phyloP scores from a whole-genome alignment of 2,888 invertebrate species.

The Calameuta filiformis region DNA sequence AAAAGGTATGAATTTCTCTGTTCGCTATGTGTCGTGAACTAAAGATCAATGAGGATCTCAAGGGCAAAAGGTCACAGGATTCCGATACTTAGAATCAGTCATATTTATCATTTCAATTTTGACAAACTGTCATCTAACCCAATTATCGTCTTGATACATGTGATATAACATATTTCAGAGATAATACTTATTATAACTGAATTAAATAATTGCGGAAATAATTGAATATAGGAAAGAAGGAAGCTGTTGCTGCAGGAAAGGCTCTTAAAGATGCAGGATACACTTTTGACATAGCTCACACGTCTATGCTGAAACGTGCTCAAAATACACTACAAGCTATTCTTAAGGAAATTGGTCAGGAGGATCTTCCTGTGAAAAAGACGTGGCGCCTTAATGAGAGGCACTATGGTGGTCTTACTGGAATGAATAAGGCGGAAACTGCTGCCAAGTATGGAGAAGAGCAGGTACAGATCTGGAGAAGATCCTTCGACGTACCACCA shows the following conservation, averaged over 20 bases:
- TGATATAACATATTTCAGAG: neutral
- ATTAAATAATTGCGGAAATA: neutral
- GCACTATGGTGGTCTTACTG: conserved; percentile 89
- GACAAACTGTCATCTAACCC: neutral
- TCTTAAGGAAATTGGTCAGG: conserved; percentile 75
- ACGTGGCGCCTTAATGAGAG: conserved; percentile 90
- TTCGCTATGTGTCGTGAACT: neutral
- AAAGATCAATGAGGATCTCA: conserved; percentile 24
- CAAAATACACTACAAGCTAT: conserved; percentile 79
- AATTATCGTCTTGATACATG: neutral
- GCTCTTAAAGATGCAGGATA: conserved; percentile 77
- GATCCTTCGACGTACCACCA: conserved; percentile 85
- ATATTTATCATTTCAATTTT: neutral
- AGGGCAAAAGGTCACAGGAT: conserved; percentile 54
- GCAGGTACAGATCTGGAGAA: conserved; percentile 87
- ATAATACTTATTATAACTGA: neutral
- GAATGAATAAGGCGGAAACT: conserved; percentile 86
- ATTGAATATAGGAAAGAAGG: conserved; percentile 70
- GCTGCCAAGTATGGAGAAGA: conserved; percentile 87
- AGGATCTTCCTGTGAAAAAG: conserved; percentile 75
- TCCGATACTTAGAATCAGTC: neutral
- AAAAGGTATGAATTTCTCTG: conserved; percentile 66
- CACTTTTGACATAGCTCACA: conserved; percentile 83
- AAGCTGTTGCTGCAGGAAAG: conserved; percentile 79
- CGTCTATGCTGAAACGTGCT: conserved; percentile 83